Conservation (phyloP, 23 tunicate species). For the Styela plicata region DNA sequence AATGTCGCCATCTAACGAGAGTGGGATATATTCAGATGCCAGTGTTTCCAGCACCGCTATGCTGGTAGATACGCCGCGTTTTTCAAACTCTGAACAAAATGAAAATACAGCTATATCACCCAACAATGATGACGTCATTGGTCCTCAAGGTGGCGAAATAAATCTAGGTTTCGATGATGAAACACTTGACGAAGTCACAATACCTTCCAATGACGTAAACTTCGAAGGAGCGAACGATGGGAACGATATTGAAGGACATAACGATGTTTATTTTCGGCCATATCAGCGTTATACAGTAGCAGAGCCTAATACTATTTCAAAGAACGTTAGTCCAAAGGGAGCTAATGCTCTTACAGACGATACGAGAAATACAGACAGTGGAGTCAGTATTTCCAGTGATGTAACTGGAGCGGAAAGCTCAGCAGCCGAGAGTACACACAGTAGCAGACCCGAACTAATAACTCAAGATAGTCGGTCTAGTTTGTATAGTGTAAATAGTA, state of each 20-base stretch:
- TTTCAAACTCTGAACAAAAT: background rate
- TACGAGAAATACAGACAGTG: conserved; percentile 6
- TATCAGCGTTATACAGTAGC: background rate
- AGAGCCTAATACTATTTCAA: background rate
- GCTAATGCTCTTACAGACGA: background rate
- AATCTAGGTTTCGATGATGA: background rate
- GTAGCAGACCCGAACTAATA: background rate
- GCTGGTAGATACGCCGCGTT: background rate
- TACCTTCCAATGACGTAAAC: background rate
- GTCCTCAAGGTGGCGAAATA: background rate
- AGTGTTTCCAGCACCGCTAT: conserved; percentile 18
- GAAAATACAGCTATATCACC: background rate
- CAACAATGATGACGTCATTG: background rate
- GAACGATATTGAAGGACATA: background rate
- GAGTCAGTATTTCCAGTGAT: conserved; percentile 9
- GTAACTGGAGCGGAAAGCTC: background rate
- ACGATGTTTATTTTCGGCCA: background rate
- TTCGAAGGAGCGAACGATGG: background rate
- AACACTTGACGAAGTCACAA: background rate
- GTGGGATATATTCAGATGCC: conserved; percentile 25
- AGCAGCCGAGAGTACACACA: background rate
- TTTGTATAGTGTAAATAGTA: conserved; percentile 15
- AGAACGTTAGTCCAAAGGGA: background rate
- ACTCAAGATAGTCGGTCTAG: conserved; percentile 7
- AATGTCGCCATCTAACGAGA: conserved; percentile 31